These are phyloP conservation scores for Progne subis DNA, from an alignment of 2,113 vertebrate species.

Conservation along the genomic window DNA sequence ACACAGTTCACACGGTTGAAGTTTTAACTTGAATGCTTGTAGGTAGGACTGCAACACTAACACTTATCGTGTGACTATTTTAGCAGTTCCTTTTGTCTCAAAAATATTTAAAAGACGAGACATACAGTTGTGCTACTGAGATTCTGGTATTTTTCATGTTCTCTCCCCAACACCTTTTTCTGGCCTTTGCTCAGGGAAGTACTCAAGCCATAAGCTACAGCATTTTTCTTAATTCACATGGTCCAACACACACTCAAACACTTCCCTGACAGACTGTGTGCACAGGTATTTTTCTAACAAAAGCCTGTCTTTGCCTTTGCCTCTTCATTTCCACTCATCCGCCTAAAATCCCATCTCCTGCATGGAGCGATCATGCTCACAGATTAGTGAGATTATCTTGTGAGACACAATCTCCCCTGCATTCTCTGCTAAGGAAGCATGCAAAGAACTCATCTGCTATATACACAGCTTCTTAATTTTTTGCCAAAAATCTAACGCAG, in stretches of 20 bases:
- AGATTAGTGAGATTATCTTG: background rate
- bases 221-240: background rate
- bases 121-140: background rate
- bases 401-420: background rate
- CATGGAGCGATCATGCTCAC: background rate
- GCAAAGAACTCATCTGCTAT: background rate
- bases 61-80: background rate
- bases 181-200: background rate
- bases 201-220: accelerated
- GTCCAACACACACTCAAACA: background rate
- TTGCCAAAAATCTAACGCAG: background rate
- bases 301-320: background rate
- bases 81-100: background rate
- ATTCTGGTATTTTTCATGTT: background rate
- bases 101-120: background rate
- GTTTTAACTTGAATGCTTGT: background rate
- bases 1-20: background rate
- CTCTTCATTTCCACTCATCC: background rate
- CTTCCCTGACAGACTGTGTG: background rate
- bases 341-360: background rate
- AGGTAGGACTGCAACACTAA: background rate
- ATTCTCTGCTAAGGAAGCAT: background rate
- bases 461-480: background rate
- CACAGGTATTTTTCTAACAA: background rate
- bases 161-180: background rate